phyloP scores from a whole-genome alignment of 2,797 vertebrate genomes.

The Myotis vivesi region DNA sequence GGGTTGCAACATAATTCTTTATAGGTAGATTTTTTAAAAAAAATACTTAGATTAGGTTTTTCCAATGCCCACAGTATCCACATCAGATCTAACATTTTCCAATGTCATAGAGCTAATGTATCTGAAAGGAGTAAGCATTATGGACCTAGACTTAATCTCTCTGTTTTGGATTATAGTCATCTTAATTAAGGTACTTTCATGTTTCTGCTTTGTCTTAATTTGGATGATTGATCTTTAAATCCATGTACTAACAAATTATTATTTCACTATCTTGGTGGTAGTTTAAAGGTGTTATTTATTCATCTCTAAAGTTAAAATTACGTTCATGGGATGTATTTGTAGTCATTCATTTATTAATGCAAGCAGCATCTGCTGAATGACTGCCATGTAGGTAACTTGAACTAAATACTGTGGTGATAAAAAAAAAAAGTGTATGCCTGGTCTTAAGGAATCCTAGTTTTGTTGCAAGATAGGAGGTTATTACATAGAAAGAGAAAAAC shows the following conservation, averaged over 20 bases:
- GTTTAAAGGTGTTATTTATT: background rate
- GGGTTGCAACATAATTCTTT: conserved; percentile 35
- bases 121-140: background rate
- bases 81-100: background rate
- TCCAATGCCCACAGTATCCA: background rate
- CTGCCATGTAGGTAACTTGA: conserved; percentile 6
- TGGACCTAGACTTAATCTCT: background rate
- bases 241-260: background rate
- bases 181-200: conserved; percentile 28
- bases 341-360: background rate
- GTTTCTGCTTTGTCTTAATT: conserved; percentile 59
- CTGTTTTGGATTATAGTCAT: background rate
- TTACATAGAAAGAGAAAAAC: conserved; percentile 33
- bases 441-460: conserved; percentile 24
- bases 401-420: background rate
- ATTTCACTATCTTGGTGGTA: background rate
- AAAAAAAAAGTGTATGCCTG: background rate
- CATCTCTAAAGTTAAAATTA: conserved; percentile 20
- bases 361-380: conserved; percentile 11
- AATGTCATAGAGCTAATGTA: background rate
- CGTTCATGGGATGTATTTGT: background rate
- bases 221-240: conserved; percentile 35
- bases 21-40: conserved; percentile 1
- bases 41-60: conserved; percentile 13
- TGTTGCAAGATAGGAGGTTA: background rate